Evolutionary conservation across 2,888 invertebrate species (phyloP), one percentile per base, ranked within the genome.

Genomic region (Brenthis daphne): DNA sequence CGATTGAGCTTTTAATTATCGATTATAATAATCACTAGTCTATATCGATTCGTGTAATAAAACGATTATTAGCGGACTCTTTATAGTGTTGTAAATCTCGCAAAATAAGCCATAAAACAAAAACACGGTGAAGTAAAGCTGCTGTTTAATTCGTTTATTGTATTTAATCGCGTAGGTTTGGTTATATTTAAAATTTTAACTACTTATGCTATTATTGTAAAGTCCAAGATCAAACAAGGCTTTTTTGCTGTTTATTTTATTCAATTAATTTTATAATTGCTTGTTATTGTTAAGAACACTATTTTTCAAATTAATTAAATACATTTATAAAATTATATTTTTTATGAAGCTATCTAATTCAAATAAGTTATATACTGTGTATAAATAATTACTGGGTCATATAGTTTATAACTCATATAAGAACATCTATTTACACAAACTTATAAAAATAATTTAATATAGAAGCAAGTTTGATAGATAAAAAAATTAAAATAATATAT

Each of bases 1-100:
- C 83, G 84, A 82, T 84, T 80, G 79, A 79, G 78, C 82, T 79
- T 80, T 77, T 79, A 82, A 86, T 87, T 81, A 82, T 81, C 79
- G 79, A 77, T 81, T 77, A 74, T 73, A 67, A 73, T 71, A 72
- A 70, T 57, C 67, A 57, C 54, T 71, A 68, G 65, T 69, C 69
- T 64, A 57, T 51, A 66, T 72, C 70, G 68, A 68, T 64, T 68
- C 65, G 69, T 37, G 57, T 68, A 57, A 72, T 72, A 72, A 72
- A 72, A 70, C 67, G 65, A 70, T 72, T 70, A 72, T 70, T 64
- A 60, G 57, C 57, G 43, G 65, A 74, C 33, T 57, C 65, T 68
- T 70, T 70, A 72, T 68, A 60, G 68, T 67, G 70, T 68, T 61
- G 70, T 74, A 73, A 73, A 74, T 73, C 74, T 69, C 57, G 66